Conservation (phyloP, 2,113 vertebrate genomes). For the Anhinga rufa region DNA sequence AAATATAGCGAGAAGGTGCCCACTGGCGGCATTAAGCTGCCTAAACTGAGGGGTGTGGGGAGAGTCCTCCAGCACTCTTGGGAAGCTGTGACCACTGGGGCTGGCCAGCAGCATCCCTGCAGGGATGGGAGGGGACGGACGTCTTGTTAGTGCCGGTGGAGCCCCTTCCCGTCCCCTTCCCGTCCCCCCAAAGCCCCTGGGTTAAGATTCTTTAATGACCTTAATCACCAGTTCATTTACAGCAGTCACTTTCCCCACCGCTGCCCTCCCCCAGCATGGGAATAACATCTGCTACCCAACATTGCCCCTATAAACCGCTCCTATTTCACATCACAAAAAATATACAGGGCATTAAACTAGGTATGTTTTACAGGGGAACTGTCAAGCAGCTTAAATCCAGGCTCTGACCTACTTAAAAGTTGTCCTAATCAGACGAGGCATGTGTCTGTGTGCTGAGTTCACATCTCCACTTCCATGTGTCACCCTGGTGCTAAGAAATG, state of each 20-base stretch:
- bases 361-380: conserved; percentile 49
- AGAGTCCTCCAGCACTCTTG: neutral
- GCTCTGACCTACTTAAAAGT: conserved; percentile 60
- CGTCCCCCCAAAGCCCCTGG: neutral
- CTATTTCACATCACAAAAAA: conserved; percentile 9
- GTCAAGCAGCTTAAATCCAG: conserved; percentile 15
- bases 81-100: neutral
- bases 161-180: neutral
- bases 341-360: conserved; percentile 33
- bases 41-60: neutral
- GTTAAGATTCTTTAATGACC: conserved; percentile 31
- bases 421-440: conserved; percentile 50
- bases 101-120: neutral
- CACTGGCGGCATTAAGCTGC: neutral
- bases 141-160: neutral
- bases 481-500: neutral
- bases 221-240: conserved; percentile 44
- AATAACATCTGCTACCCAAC: conserved; percentile 44
- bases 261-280: neutral
- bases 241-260: conserved; percentile 4
- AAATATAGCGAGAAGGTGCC: neutral
- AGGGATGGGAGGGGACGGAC: fast-evolving
- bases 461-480: conserved; percentile 16
- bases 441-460: conserved; percentile 18
- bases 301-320: conserved; percentile 17